Percentiles rank a stretch among this genome's conserved stretches.
Evolutionary conservation across 2,888 invertebrate genomes (phyloP).

Genomic region (Coelopa pilipes): DNA sequence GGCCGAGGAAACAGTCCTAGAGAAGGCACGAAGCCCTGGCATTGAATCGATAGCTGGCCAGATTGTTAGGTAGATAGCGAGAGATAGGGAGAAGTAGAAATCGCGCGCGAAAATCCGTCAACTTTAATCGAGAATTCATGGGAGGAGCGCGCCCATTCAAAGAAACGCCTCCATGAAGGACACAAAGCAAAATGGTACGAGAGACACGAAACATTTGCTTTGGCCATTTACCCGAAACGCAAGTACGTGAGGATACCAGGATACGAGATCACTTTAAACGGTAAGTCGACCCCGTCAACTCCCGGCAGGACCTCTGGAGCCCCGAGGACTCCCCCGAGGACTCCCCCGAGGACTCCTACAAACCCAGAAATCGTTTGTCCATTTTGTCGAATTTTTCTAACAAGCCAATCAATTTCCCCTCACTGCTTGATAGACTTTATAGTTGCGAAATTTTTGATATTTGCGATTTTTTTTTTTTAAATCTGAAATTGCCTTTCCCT

Average conservation of each 20-base stretch:
- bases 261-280: conserved; percentile 98
- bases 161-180: conserved; percentile 77
- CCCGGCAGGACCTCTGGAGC: not conserved
- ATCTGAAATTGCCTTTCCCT: too few relatives aligned
- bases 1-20: too few relatives aligned
- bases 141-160: conserved; percentile 58
- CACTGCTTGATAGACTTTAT: not conserved
- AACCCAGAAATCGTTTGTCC: too few relatives aligned
- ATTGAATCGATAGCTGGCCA: too few relatives aligned
- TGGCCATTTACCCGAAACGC: conserved; percentile 98
- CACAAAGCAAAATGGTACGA: conserved; percentile 99
- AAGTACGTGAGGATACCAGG: conserved; percentile 89
- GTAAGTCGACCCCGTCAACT: conserved; percentile 71
- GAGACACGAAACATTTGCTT: conserved; percentile 99
- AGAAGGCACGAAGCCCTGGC: too few relatives aligned
- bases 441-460: not conserved
- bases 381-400: too few relatives aligned
- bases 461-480: not conserved
- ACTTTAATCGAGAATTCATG: conserved; percentile 26
- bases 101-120: not conserved
- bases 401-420: not conserved
- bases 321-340: too few relatives aligned
- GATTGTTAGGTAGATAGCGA: not conserved
- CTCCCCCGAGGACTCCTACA: too few relatives aligned
- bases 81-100: not conserved